Percentiles rank a stretch among this genome's conserved stretches.
Conservation (phyloP, 2,797 vertebrate genomes). For the Streptopelia turtur region DNA sequence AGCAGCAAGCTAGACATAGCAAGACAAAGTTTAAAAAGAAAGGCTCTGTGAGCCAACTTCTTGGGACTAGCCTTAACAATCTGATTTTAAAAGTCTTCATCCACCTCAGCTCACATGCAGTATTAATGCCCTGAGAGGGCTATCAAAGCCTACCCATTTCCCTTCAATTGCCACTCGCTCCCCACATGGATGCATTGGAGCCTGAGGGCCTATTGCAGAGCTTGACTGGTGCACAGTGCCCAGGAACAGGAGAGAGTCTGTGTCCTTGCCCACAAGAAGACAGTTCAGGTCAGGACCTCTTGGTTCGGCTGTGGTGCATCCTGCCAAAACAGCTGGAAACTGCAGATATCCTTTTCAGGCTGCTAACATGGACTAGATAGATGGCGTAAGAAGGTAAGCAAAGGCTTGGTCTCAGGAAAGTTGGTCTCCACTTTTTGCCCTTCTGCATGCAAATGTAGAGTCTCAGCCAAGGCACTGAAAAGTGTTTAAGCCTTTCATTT, state of each 20-base stretch:
- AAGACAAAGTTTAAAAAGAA: neutral
- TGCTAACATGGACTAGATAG: neutral
- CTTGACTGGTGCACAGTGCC: neutral
- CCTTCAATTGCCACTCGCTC: rapidly evolving
- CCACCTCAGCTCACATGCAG: neutral
- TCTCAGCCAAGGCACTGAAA: neutral
- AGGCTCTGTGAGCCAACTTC: neutral
- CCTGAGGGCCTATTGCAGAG: neutral
- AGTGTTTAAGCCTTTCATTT: neutral
- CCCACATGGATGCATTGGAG: neutral
- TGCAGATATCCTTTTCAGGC: neutral
- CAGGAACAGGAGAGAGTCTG: neutral
- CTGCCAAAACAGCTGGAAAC: neutral
- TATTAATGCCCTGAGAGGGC: neutral
- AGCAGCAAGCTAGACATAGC: neutral
- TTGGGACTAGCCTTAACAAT: neutral
- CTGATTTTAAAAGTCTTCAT: neutral
- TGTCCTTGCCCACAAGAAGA: neutral
- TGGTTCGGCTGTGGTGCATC: neutral
- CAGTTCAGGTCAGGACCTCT: neutral
- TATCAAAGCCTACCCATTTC: neutral
- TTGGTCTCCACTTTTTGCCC: neutral
- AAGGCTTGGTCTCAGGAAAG: neutral
- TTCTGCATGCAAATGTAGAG: neutral
- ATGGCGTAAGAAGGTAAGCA: rapidly evolving